Evolutionary conservation across 2,888 invertebrate species (phyloP), one percentile per base, ranked within the genome.

Genomic region (Melolontha melolontha): DNA sequence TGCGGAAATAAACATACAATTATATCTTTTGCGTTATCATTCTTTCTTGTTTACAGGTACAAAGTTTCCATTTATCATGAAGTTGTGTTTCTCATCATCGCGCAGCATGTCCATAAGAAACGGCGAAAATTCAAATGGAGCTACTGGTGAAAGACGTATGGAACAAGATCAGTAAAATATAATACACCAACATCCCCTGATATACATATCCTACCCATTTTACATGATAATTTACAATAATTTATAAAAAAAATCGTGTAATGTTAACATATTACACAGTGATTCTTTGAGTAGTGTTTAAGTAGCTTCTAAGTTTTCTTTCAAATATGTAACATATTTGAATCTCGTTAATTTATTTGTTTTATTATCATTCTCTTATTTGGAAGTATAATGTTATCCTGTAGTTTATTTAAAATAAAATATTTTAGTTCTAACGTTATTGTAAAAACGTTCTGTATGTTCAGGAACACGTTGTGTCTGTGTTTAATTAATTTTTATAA

Each of bases 41-140:
- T 11, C 27, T 11, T 44, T 6, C 62, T 59, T 63, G 16, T 22
- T 34, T 59, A 39, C 88, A 96, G 96, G 93, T 84, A 96, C 96
- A 75, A 97, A 97, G 87, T 96, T 96, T 85, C 98, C 98, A 75
- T 98, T 97, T 88, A 95, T 97, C 79, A 94, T 98, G 93, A 98
- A 98, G 86, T 87, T 98, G 77, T 98, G 98, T 83, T 98, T 98
- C 89, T 97, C 97, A 16, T 95, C 96, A 70, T 74, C 75, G 71
- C 86, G 91, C 83, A 84, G 88, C 82, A 86, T 90, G 87, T 82
- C 84, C 75, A 85, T 85, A 76, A 81, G 82, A 71, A 82, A 83
- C 70, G 82, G 81, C 49, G 83, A 83, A 65, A 77, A 76, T 73
- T 81, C 80, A 73, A 80, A 77, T 70, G 80, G 79, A 70, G 80